These are phyloP conservation scores for Hartigia nigra DNA, from an alignment of 2,888 invertebrate genomes.

Conservation along the genomic window DNA sequence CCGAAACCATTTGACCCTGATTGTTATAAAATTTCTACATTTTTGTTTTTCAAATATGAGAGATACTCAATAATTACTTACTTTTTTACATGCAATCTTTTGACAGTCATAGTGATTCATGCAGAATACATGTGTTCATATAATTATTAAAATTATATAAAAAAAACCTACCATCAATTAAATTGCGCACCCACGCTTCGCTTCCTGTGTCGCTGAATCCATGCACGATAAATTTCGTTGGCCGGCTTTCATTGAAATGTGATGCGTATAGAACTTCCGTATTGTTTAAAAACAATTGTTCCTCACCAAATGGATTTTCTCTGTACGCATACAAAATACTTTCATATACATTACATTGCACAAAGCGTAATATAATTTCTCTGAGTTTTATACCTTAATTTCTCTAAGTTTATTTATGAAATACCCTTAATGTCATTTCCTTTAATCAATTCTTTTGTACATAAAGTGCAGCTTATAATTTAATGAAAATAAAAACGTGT, in stretches of 20 bases:
- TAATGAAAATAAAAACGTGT: neutral
- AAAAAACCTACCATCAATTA: constrained; percentile 47
- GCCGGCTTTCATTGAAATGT: constrained; percentile 55
- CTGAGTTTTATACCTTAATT: neutral
- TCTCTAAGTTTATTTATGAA: neutral
- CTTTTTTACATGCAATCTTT: neutral
- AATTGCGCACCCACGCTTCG: constrained; percentile 52
- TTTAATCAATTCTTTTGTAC: neutral
- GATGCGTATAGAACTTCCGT: constrained; percentile 57
- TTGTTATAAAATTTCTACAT: constrained; percentile 33
- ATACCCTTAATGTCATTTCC: neutral
- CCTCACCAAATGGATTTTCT: constrained; percentile 56
- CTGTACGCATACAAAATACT: constrained; percentile 27
- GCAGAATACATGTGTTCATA: neutral
- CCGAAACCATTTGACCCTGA: constrained; percentile 43
- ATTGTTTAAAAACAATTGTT: constrained; percentile 50
- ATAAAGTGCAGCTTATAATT: neutral
- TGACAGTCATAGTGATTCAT: neutral
- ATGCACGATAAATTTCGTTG: constrained; percentile 55
- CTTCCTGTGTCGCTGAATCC: constrained; percentile 57
- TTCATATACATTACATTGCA: neutral
- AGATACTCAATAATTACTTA: neutral
- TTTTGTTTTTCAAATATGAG: neutral
- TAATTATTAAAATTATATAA: neutral
- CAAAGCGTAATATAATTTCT: neutral